Conservation (phyloP, 2,888 invertebrate species). For the Fabriciana adippe region DNA sequence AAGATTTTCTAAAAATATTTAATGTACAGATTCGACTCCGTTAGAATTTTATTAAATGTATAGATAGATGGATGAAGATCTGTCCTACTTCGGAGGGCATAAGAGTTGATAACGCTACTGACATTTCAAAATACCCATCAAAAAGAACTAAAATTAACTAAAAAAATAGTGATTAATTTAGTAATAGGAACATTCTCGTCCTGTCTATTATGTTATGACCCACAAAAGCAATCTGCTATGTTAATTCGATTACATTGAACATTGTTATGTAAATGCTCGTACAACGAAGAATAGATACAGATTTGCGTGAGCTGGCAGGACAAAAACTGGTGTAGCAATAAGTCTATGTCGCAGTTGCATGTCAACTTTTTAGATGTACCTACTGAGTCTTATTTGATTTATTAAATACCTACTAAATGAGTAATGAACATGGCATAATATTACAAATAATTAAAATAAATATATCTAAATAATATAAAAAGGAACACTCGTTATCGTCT, state of each 20-base stretch:
- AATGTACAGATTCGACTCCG: too few relatives aligned
- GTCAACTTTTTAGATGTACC: too few relatives aligned
- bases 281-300: constrained; percentile 36
- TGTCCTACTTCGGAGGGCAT: neutral
- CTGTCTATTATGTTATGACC: constrained; percentile 50
- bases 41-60: too few relatives aligned
- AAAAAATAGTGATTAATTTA: neutral
- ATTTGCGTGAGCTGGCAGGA: constrained; percentile 37
- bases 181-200: constrained; percentile 13
- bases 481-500: too few relatives aligned
- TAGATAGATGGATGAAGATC: too few relatives aligned
- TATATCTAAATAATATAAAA: too few relatives aligned
- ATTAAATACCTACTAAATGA: too few relatives aligned
- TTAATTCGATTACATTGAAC: constrained; percentile 61
- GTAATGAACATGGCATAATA: too few relatives aligned
- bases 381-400: too few relatives aligned
- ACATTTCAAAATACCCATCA: neutral
- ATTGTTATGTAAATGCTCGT: constrained; percentile 69
- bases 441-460: too few relatives aligned
- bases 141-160: too few relatives aligned
- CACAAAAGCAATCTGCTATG: constrained; percentile 68
- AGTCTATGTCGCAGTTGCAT: neutral
- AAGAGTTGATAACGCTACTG: neutral
- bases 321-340: constrained; percentile 18
- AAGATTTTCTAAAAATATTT: too few relatives aligned